Base-by-base conservation (phyloP, 2,113 vertebrate species). In the Oreochromis aureus region DNA sequence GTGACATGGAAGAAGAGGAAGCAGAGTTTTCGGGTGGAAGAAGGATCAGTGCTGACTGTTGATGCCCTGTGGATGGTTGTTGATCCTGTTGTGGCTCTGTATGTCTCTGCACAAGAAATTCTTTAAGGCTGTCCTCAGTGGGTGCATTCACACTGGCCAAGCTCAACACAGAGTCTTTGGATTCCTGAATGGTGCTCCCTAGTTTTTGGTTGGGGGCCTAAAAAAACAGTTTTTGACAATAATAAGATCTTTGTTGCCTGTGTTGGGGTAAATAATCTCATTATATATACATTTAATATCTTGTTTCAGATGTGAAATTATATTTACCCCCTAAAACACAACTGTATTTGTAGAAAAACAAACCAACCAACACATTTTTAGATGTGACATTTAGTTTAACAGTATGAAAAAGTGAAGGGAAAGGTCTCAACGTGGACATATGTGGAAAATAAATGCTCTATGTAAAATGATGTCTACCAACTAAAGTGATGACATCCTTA, bases 161-260 rank as follows among this genome's bases (percentile, higher is more conserved):
- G 85, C 97, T 97, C 85, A 97, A 96, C 85, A 97, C 85, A 19
- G 97, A 97, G 96, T 98, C 98, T 97, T 98, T 98, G 97, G 98
- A 96, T 97, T 98, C 97, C 87, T 96, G 96, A 96, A 96, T 96
- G 1, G 95, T 90, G 92, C 96, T 97, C 95, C 98, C 97, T 92
- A 95, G 92, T 88, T 97, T 96, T 92, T 96, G 96, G 94, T 97
- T 97, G 86, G 97, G 94, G 92, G 96, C 96, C 98, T 99, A 93
- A 46, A 73, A 95, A 93, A 46, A 69, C 95, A 92, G 88, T 66
- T 36, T 59, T 51, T n/a, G 16, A 91, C 10, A 86, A 76, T n/a
- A n/a, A 32, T 51, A 76, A 51, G 15, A 30, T 48, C 22, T 73
- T 73, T 51, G 71, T 48, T 51, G 6, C 44, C 44, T 32, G 24